Conservation (phyloP, 2,797 vertebrate genomes). For the Tympanoctomys barrerae region DNA sequence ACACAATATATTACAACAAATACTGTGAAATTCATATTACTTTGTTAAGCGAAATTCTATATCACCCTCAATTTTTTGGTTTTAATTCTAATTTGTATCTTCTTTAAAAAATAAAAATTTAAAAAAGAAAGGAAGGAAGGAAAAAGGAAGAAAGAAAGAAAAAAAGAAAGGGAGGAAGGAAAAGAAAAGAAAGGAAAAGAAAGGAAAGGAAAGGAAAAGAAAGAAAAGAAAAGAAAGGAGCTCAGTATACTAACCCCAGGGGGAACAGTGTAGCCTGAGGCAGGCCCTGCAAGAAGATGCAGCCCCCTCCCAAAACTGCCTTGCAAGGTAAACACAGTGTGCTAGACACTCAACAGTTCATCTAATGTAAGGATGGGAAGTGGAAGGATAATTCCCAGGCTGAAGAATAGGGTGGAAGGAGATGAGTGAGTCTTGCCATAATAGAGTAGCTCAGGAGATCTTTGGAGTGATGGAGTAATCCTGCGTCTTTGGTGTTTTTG, state of each 20-base stretch:
- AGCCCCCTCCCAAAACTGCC: not conserved
- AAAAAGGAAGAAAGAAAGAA: not conserved
- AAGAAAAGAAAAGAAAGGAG: not conserved
- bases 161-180: not conserved
- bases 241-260: not conserved
- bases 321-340: no score
- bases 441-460: not conserved
- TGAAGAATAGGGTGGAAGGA: not conserved
- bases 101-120: no score
- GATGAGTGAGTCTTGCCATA: not conserved
- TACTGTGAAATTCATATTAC: no score
- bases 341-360: no score
- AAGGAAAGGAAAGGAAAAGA: not conserved
- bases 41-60: no score
- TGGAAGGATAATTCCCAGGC: not conserved
- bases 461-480: not conserved
- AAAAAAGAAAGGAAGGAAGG: no score
- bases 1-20: no score
- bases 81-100: no score
- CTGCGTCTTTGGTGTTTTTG: not conserved
- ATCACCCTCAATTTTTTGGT: no score
- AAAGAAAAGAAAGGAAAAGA: not conserved
- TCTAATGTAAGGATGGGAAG: not conserved
- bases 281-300: not conserved
- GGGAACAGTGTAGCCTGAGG: not conserved